Conservation (phyloP, 92 coral and sea anemone species). For the Epizoanthus rinbou region DNA sequence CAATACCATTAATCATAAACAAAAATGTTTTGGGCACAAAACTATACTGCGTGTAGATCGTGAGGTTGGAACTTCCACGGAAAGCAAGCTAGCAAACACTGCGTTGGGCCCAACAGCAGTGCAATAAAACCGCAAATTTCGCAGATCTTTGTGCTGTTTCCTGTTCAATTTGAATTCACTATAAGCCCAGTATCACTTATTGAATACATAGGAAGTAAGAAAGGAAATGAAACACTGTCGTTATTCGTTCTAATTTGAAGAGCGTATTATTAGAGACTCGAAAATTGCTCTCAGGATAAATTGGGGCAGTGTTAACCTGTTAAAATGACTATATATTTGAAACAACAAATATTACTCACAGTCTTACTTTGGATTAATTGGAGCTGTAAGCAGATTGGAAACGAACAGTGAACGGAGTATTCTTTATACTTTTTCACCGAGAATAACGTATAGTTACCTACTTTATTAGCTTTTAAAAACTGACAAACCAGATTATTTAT, state of each 20-base stretch:
- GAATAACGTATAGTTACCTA: not conserved
- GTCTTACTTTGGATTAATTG: too few relatives aligned
- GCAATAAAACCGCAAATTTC: not conserved
- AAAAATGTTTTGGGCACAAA: not conserved
- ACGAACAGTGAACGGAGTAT: not conserved
- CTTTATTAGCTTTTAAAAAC: too few relatives aligned
- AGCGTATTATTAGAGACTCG: constrained; percentile 7
- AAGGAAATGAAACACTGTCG: constrained; percentile 1
- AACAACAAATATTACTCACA: not conserved
- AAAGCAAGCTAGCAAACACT: not conserved
- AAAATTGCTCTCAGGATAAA: constrained; percentile 17
- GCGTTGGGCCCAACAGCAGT: constrained; percentile 5
- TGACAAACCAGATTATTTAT: too few relatives aligned
- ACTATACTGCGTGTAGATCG: not conserved
- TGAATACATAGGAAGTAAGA: constrained; percentile 10
- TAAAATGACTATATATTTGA: not conserved
- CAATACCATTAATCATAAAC: not conserved
- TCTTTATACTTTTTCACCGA: not conserved
- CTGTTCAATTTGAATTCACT: not conserved
- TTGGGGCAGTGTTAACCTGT: not conserved
- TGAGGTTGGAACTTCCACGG: not conserved
- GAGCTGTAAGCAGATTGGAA: too few relatives aligned
- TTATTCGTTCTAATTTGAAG: constrained; percentile 22
- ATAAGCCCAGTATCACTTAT: not conserved
- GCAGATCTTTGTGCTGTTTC: not conserved